Percentiles rank a stretch among this genome's conserved stretches.
phyloP scores from a whole-genome alignment of 1,140 invertebrate genomes.

The Pemphigus obesinymphae region DNA sequence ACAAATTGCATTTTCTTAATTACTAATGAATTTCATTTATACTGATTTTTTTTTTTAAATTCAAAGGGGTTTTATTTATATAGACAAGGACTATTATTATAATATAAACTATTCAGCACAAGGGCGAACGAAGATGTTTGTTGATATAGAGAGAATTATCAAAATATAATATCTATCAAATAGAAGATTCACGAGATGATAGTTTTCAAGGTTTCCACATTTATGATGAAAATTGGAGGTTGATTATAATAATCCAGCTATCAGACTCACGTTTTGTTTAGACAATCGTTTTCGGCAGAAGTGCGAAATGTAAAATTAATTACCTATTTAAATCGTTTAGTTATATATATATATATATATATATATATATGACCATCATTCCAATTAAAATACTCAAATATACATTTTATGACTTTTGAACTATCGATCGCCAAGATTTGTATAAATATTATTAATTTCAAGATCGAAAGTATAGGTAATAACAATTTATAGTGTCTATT shows the following conservation, averaged over 20 bases:
- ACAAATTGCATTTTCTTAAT: not conserved
- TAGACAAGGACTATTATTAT: not conserved
- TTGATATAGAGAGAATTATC: not conserved
- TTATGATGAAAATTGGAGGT: not conserved
- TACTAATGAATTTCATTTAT: too few relatives aligned
- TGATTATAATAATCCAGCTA: not conserved
- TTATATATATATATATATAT: not conserved
- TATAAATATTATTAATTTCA: not conserved
- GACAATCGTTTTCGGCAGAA: not conserved
- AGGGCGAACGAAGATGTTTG: conserved; percentile 1
- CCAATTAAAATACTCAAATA: too few relatives aligned
- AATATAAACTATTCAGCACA: not conserved
- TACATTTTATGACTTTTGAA: too few relatives aligned
- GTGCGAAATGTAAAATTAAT: not conserved
- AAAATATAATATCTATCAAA: not conserved
- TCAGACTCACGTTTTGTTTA: not conserved
- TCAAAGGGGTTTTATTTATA: not conserved
- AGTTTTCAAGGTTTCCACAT: conserved; percentile 4
- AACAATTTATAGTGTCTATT: conserved; percentile 1
- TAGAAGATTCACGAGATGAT: conserved; percentile 23
- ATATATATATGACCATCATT: not conserved
- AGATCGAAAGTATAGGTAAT: not conserved
- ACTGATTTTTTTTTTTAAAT: too few relatives aligned
- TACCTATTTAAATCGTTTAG: not conserved
- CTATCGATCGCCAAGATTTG: not conserved